These are phyloP conservation scores for Oenanthe oenanthe DNA, from an alignment of 2,113 vertebrate genomes.

Conservation along the genomic window DNA sequence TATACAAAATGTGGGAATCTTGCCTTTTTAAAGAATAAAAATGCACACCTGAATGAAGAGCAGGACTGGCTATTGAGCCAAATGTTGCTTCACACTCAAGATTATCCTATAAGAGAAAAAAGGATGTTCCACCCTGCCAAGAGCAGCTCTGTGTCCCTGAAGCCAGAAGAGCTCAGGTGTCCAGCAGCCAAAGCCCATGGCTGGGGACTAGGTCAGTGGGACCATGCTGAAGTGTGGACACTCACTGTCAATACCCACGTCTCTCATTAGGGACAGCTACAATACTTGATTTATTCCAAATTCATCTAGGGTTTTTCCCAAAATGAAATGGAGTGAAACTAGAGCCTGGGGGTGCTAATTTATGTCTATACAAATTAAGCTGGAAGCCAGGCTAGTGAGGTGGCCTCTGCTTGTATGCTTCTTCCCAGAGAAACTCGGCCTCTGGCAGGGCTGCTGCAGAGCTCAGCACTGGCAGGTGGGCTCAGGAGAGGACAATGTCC, in stretches of 20 bases:
- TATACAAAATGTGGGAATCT: neutral
- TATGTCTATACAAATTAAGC: neutral
- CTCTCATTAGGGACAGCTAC: neutral
- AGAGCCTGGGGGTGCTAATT: neutral
- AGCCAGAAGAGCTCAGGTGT: neutral
- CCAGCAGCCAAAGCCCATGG: neutral
- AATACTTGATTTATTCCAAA: neutral
- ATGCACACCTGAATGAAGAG: neutral
- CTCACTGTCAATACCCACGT: neutral
- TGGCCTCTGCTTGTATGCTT: fast-evolving
- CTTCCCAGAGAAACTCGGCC: neutral
- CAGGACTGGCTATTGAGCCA: neutral
- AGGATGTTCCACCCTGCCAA: neutral
- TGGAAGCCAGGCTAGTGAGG: neutral
- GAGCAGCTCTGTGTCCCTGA: neutral
- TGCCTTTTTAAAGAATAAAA: neutral
- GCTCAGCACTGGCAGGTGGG: neutral
- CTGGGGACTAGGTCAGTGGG: fast-evolving
- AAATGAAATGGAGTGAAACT: neutral
- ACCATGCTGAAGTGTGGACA: fast-evolving
- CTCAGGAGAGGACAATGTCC: neutral
- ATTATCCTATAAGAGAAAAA: neutral
- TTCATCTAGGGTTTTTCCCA: neutral
- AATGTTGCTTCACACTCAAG: neutral
- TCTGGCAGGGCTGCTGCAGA: neutral